Base-by-base conservation (phyloP, 2,113 vertebrate genomes). In the Saguinus imperator region DNA sequence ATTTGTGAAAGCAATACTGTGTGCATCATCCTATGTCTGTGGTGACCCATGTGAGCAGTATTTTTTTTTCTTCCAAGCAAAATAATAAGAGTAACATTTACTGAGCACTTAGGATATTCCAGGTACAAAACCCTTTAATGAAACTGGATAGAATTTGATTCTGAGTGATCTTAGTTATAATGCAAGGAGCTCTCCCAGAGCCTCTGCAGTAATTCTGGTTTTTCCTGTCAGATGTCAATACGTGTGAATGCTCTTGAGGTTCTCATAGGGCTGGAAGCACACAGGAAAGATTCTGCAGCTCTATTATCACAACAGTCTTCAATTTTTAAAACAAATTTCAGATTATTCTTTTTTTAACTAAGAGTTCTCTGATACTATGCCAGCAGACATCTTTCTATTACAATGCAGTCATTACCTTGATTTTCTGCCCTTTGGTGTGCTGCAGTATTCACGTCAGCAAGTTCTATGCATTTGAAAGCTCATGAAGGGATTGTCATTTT, bases 1-100 rank as follows among this genome's bases (percentile, higher is more conserved):
- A 5, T 76, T 94, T 58, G 7, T 68, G 16, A 35, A 84, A 73
- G 35, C 72, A 83, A 50, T 1, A 0, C 35, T 29, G 1, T 48
- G 3, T 27, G 23, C 66, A 95, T 76, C 76, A 50, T n/a, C 48
- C 17, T 87, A 68, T n/a, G n/a, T 37, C 43, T 29, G 0, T 21
- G 18, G 50, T 79, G 66, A 96, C 81, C 80, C n/a, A 43, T 4
- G 2, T 10, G n/a, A 50, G 52, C 55, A 84, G 25, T 35, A 87
- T 35, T 90, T 87, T 83, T 83, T 83, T 64, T 73, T 18, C 88
- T 93, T 93, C 76, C 43, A 86, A 70, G 77, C 64, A 75, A 93
- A 92, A 76, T 43, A 55, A 90, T 11, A 50, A 58, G 45, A 35
- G 32, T 89, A 83, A 70, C 20, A 82, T 64, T 83, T 77, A 88